Evolutionary conservation across 2,113 vertebrate species (phyloP).

Genomic region (Oophaga pumilio): DNA sequence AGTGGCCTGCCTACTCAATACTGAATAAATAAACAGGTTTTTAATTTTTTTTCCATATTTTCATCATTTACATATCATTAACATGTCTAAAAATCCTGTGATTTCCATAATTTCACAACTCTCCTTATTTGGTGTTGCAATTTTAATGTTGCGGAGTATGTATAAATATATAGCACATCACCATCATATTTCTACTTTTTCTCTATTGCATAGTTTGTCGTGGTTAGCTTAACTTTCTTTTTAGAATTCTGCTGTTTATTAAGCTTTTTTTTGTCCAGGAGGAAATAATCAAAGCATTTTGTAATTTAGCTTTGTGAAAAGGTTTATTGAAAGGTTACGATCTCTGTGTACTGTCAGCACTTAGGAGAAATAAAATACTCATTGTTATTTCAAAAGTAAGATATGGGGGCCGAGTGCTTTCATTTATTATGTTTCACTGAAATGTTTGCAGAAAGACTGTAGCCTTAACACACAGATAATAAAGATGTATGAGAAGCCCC

Average conservation of each 20-base stretch:
- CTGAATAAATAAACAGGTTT: no score
- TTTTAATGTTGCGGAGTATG: no score
- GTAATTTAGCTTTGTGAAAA: conserved; percentile 28
- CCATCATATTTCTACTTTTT: neutral
- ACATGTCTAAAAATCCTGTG: no score
- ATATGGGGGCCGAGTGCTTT: conserved; percentile 32
- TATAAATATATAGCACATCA: neutral
- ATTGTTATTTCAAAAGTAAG: conserved; percentile 49
- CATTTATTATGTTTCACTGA: conserved; percentile 44
- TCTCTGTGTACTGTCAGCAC: conserved; percentile 45
- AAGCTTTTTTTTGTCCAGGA: neutral
- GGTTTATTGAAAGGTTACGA: conserved; percentile 41
- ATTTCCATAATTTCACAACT: no score
- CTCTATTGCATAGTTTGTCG: neutral
- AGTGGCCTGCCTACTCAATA: no score
- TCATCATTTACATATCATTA: no score
- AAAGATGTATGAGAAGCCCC: conserved; percentile 57
- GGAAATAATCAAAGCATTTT: conserved; percentile 1
- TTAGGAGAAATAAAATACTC: conserved; percentile 47
- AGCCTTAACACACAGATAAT: conserved; percentile 51
- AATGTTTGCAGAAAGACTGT: conserved; percentile 50
- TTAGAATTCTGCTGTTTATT: neutral
- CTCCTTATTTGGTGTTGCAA: no score
- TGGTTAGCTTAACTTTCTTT: neutral
- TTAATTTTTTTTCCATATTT: no score